A percentile compares a stretch with the other conserved stretches of the same genome.
phyloP scores from a whole-genome alignment of 1,140 invertebrate species.

The Hycleus phaleratus region DNA sequence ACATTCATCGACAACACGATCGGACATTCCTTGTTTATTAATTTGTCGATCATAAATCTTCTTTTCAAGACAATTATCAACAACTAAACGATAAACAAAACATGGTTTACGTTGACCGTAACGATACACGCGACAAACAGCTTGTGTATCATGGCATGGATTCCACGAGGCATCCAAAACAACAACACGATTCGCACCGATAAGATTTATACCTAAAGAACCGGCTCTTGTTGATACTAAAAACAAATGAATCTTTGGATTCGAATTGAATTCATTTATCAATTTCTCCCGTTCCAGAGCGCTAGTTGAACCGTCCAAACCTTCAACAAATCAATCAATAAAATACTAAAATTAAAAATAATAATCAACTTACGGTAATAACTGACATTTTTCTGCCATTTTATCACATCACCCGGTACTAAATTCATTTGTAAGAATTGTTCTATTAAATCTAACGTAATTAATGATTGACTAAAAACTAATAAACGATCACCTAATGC shows the following conservation, averaged over 20 bases:
- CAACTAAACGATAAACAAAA: conserved; percentile 93
- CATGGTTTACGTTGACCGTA: conserved; percentile 93
- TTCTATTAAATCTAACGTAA: conserved; percentile 96
- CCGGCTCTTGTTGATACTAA: conserved; percentile 96
- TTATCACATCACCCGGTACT: conserved; percentile 66
- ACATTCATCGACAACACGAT: conserved; percentile 95
- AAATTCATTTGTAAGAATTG: conserved; percentile 77
- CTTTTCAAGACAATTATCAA: conserved; percentile 93
- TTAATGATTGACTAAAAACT: conserved; percentile 94
- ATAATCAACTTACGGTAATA: conserved; percentile 73
- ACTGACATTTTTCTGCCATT: conserved; percentile 79
- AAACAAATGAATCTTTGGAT: conserved; percentile 83
- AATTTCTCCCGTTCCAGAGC: conserved; percentile 90
- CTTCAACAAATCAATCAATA: conserved; percentile 40
- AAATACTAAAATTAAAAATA: conserved; percentile 2
- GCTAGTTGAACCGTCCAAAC: conserved; percentile 90
- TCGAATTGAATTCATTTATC: conserved; percentile 95
- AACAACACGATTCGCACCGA: conserved; percentile 93
- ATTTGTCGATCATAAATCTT: conserved; percentile 98
- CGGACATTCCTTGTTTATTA: conserved; percentile 93
- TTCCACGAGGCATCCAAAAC: conserved; percentile 99
- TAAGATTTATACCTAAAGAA: conserved; percentile 94
- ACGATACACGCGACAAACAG: conserved; percentile 94
- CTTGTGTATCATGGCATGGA: conserved; percentile 98
- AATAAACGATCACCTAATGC: conserved; percentile 81